Base-by-base conservation (phyloP, 1,140 invertebrate genomes). In the Micrasema minimum region DNA sequence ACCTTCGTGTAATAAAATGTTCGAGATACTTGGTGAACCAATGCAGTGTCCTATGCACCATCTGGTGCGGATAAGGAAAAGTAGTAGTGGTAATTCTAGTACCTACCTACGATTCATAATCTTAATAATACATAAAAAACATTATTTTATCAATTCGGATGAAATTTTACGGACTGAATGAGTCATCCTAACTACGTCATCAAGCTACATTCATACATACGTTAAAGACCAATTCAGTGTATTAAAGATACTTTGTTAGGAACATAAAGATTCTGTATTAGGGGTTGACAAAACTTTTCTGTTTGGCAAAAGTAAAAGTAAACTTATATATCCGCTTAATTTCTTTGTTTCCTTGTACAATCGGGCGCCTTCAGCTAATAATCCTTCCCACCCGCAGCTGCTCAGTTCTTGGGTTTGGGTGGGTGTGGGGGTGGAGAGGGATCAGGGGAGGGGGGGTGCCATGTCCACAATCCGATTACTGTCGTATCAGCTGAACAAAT, bases 311-410 rank as follows among this genome's bases (percentile, higher is more conserved):
- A 31, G 26, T 31, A 31, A 5, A 43, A 43, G 41, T n/a, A 43
- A 14, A 37, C 35, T 37, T 37, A 59, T 38, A 59, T 59, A 37
- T 41, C 37, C 37, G 37, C 55, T 59, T 59, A 59, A 59, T 59
- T 59, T 59, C 55, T 59, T 59, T 59, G 55, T 59, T 59, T 59
- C 55, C n/a, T 59, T 26, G 37, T 59, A 59, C 55, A 59, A 59
- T 38, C 18, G 55, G 55, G 55, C 14, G 26, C 55, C 37, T 59
- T 59, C 37, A 59, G 55, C 55, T 59, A 59, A 59, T 59, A 59
- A 59, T 59, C 55, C 55, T 41, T 26, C 7, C 35, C 26, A 16
- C 35, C 53, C 14, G 3, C 20, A 23, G 51, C 23, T 23, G 51
- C 51, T n/a, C 12, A 2, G 51, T 1, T 10, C 12, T 7, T 16